Percentiles rank a stretch among this genome's conserved stretches.
Conservation (phyloP, 2,113 vertebrate species). For the Alexandromys fortis region DNA sequence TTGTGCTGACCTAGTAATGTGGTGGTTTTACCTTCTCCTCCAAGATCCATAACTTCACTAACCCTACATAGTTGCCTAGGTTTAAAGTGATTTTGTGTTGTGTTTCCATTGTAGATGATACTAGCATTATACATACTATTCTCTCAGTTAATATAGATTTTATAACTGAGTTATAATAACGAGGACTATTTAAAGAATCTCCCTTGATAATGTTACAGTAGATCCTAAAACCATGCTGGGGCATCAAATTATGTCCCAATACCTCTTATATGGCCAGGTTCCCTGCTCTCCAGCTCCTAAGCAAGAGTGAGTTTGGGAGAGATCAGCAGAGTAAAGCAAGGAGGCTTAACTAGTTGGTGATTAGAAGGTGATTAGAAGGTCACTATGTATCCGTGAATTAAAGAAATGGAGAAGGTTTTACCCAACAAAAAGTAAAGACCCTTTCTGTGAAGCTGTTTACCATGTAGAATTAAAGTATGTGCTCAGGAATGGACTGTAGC, state of each 20-base stretch:
- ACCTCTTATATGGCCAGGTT: neutral
- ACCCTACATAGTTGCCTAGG: neutral
- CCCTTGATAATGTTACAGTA: neutral
- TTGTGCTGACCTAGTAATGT: neutral
- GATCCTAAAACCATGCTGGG: neutral
- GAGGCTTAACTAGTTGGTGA: neutral
- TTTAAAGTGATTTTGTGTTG: neutral
- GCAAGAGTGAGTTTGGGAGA: neutral
- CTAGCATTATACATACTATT: neutral
- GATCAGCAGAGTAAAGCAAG: neutral
- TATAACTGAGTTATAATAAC: neutral
- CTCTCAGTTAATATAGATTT: constrained; percentile 5
- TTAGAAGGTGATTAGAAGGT: neutral
- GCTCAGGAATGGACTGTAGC: neutral
- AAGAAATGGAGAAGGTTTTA: neutral
- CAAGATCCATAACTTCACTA: neutral
- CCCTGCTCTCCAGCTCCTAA: neutral
- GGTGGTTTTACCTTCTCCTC: neutral
- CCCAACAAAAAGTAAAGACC: neutral
- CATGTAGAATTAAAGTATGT: neutral
- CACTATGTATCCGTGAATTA: neutral
- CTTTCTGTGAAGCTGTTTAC: neutral
- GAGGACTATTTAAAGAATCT: neutral
- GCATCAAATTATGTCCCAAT: neutral
- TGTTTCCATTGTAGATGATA: constrained; percentile 25